Evolutionary conservation across 1,140 invertebrate genomes (phyloP).

Genomic region (Drosophila bocqueti): DNA sequence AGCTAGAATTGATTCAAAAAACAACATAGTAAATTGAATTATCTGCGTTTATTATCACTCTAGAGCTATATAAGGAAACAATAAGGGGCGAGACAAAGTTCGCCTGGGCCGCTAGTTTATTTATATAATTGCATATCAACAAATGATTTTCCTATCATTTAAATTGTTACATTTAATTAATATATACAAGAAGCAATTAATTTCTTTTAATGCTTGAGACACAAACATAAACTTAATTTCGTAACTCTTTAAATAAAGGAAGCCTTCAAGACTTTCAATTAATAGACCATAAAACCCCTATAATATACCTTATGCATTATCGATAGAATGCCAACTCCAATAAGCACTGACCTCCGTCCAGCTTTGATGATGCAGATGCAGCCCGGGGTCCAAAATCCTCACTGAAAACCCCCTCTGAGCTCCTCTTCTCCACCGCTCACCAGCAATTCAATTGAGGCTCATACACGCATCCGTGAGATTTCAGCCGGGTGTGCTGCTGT

Average conservation of each 20-base stretch:
- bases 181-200: too few relatives aligned
- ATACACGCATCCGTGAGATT: constrained; percentile 56
- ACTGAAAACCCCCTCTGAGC: neutral
- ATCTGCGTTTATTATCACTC: too few relatives aligned
- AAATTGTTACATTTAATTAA: too few relatives aligned
- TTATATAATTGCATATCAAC: too few relatives aligned
- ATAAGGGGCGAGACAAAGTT: too few relatives aligned
- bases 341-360: constrained; percentile 3
- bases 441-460: constrained; percentile 35
- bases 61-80: too few relatives aligned
- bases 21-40: too few relatives aligned
- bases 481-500: constrained; percentile 38
- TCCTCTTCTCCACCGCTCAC: neutral
- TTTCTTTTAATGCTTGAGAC: too few relatives aligned
- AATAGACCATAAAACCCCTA: neutral
- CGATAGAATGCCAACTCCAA: neutral
- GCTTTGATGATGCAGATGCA: constrained; percentile 26
- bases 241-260: neutral
- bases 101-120: too few relatives aligned
- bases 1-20: too few relatives aligned
- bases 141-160: too few relatives aligned
- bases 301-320: too few relatives aligned
- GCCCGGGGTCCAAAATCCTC: neutral
- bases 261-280: neutral
- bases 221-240: neutral